Base-by-base conservation (phyloP, 2,797 vertebrate genomes). In the Zalophus californianus region DNA sequence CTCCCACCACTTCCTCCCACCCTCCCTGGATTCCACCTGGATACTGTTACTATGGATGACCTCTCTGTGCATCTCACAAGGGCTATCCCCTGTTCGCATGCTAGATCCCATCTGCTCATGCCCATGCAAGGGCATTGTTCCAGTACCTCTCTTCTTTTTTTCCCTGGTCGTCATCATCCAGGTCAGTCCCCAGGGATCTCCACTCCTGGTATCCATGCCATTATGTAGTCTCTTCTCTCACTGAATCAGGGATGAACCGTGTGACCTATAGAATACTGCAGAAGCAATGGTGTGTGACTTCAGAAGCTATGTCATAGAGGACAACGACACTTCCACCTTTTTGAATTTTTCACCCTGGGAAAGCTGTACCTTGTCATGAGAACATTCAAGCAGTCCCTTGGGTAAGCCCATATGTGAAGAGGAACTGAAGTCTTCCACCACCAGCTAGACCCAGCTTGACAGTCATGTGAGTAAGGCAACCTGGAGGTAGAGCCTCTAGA, bases 261-360 rank as follows among this genome's bases (percentile, higher is more conserved):
- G 7, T n/a, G 41, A 86, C 29, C 38, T 54, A 27, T 5, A 86
- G 91, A 95, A 87, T 38, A 54, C 15, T 41, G 60, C 23, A 50
- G 41, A 73, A 44, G 7, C 15, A 38, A 50, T 5, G 1, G 14
- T 23, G 29, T 86, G 44, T 94, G 91, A 96, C 78, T n/a, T 96
- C 95, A 94, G 90, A 72, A 2, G 3, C 20, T 11, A 94, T 6
- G 62, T 95, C 97, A 90, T 68, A 93, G 58, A 89, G 75, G 89
- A 70, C n/a, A 64, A 62, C 54, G 89, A 68, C 27, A 38, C 23
- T 38, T 62, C 11, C 18, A 5, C 32, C 10, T 50, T 82, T 64
- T 86, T 5, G 27, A 32, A 35, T 66, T 54, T 75, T 60, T 89
- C 41, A 52, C 56, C 5, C 86, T 58, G 38, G 41, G 18, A 32